Evolutionary conservation across 2,888 invertebrate species (phyloP), one percentile per base, ranked within the genome.

Genomic region (Prosopocoilus inquinatus): DNA sequence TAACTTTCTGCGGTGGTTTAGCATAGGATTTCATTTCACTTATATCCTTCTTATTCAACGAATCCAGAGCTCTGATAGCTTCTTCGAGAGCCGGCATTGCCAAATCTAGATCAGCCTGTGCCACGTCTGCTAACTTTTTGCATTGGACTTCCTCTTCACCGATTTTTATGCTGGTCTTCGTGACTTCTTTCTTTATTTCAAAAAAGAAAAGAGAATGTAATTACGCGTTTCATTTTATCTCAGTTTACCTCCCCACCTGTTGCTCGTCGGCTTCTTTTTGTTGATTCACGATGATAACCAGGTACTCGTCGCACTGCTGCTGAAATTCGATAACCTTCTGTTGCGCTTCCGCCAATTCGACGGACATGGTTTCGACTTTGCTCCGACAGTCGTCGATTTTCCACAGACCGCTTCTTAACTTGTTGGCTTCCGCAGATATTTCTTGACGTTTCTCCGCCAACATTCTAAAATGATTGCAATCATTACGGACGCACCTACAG

Each of bases 1-100:
- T 91, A 0, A 95, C 94, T 74, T 92, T 89, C 53, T 84, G 81
- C 1, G 94, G 94, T 1, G 95, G 95, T 57, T 89, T 87, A 0
- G 89, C 88, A 73, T 94, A 95, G 0, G 94, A 93, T 73, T 92
- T 93, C 56, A 95, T 90, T 80, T 95, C 94, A 38, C 90, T 87
- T 53, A 95, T 86, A 70, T 93, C 92, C 70, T 90, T 91, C 75
- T 92, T 93, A 71, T 90, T 92, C 12, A 94, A 74, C 0, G 91
- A 82, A 69, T 91, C 90, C 47, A 93, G 75, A 0, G 92, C 91
- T 35, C 81, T 82, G 1, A 91, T 84, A 20, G 94, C 94, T 67
- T 91, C 93, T 35, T 93, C 87, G 1, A 95, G 77, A 9, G 93
- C 92, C 0, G 94, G 95, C 84, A 95, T 86, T 2, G 92, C 94